phyloP scores from a whole-genome alignment of 2,888 invertebrate species.

The Caradrina clavipalpis region DNA sequence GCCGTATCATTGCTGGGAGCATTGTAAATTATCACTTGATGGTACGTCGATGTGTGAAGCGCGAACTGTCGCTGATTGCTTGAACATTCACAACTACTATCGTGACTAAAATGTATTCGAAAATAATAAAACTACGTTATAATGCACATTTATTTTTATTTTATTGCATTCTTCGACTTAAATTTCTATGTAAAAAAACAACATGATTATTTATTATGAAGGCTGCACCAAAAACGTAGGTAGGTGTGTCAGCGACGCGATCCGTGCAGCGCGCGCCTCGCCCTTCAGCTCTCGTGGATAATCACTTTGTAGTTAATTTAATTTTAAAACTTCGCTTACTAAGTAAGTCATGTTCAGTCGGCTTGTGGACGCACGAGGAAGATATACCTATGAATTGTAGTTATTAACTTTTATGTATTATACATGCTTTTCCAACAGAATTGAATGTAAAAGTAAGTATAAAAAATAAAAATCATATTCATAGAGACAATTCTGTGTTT shows the following conservation, averaged over 20 bases:
- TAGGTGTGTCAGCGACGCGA: constrained; percentile 64
- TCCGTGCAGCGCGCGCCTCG: constrained; percentile 38
- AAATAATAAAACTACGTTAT: constrained; percentile 72
- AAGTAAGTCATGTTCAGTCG: constrained; percentile 85
- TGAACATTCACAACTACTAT: constrained; percentile 56
- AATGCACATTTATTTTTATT: constrained; percentile 75
- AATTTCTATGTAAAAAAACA: constrained; percentile 74
- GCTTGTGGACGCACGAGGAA: constrained; percentile 84
- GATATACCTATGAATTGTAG: constrained; percentile 82
- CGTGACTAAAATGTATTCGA: constrained; percentile 64
- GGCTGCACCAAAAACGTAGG: constrained; percentile 77
- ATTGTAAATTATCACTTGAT: constrained; percentile 68
- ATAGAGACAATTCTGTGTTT: constrained; percentile 90
- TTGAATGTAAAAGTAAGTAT: constrained; percentile 89
- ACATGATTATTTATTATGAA: constrained; percentile 79
- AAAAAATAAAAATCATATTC: constrained; percentile 88
- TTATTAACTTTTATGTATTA: constrained; percentile 89
- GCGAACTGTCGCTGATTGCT: constrained; percentile 59
- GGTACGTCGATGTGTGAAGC: constrained; percentile 56
- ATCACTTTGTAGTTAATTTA: constrained; percentile 80
- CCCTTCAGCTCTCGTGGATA: constrained; percentile 65
- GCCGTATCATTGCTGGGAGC: constrained; percentile 61
- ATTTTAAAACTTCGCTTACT: constrained; percentile 87
- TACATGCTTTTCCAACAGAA: constrained; percentile 90
- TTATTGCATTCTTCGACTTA: constrained; percentile 74